Evolutionary conservation across 1,140 invertebrate species (phyloP), one percentile per base, ranked within the genome.

Genomic region (Trachelipus rathkii): DNA sequence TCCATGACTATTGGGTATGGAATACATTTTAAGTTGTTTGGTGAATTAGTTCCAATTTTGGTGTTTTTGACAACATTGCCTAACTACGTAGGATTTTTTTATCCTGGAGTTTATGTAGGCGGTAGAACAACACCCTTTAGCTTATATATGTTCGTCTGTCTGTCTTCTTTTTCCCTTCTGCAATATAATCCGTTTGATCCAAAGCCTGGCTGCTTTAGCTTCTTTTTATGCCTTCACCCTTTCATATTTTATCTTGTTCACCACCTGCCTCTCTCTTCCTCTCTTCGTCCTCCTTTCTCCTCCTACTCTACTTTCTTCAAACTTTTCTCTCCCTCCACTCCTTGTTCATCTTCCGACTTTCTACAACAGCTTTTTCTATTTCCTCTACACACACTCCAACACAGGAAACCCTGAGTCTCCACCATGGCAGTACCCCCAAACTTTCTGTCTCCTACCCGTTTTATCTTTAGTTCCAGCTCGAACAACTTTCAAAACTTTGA

Each of bases 401-500:
- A 19, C 50, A 4, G 11, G 1, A 60, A 50, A 9, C 15, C n/a
- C 33, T 6, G 2, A 1, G 33, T 33, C 33, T 6, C 33, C 33
- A 33, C 33, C 33, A 33, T n/a, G 6, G 33, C 33, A n/a, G 33
- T 33, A 33, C 33, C 33, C 33, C 33, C 33, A 33, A 33, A 33
- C 33, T 33, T n/a, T 33, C 33, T 33, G 2, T 33, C 33, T 33
- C 33, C 33, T 33, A 33, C n/a, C 33, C 33, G 33, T 33, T 33
- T 6, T 33, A 33, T 6, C 33, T 6, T 6, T n/a, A n/a, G 6
- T 33, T 8, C 50, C 11, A 60, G 8, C 50, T 60, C 50, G 50
- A 60, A 13, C 50, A 60, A 60, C 50, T 60, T 60, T 60, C 11
- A 19, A 60, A 60, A 60, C 50, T 60, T 60, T 60, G 50, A 60